These are phyloP conservation scores for Siphlonurus alternatus DNA, from an alignment of 2,888 invertebrate genomes.

Conservation along the genomic window DNA sequence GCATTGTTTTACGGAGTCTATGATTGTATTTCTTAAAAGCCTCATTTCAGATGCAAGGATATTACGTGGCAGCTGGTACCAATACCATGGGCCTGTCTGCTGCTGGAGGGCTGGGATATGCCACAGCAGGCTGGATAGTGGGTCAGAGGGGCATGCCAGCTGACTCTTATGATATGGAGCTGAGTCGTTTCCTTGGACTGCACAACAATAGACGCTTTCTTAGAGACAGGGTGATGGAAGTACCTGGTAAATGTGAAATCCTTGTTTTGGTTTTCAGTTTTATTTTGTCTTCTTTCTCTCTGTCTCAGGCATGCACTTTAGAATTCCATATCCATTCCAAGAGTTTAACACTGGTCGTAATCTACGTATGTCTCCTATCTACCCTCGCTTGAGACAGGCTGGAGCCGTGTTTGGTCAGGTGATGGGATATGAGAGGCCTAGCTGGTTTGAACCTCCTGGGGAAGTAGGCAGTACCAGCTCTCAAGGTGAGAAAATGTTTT, in stretches of 20 bases:
- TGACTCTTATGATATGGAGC: constrained; percentile 79
- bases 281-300: not conserved
- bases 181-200: constrained; percentile 74
- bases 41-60: constrained; percentile 52
- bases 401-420: constrained; percentile 94
- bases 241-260: constrained; percentile 45
- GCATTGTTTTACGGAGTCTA: constrained; percentile 3
- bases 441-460: constrained; percentile 57
- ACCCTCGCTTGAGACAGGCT: constrained; percentile 73
- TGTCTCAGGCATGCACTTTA: constrained; percentile 52
- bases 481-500: not conserved
- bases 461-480: constrained; percentile 27
- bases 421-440: constrained; percentile 94
- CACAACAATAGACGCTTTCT: constrained; percentile 92
- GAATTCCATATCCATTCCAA: constrained; percentile 62
- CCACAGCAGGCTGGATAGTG: constrained; percentile 74
- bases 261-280: not conserved
- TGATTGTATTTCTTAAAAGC: not conserved
- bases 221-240: constrained; percentile 78
- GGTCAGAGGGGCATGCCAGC: constrained; percentile 48
- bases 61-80: constrained; percentile 89
- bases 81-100: constrained; percentile 91
- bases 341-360: constrained; percentile 81
- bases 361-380: constrained; percentile 85
- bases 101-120: constrained; percentile 86